phyloP scores from a whole-genome alignment of 2,888 invertebrate genomes.

The Anarsia innoxiella region DNA sequence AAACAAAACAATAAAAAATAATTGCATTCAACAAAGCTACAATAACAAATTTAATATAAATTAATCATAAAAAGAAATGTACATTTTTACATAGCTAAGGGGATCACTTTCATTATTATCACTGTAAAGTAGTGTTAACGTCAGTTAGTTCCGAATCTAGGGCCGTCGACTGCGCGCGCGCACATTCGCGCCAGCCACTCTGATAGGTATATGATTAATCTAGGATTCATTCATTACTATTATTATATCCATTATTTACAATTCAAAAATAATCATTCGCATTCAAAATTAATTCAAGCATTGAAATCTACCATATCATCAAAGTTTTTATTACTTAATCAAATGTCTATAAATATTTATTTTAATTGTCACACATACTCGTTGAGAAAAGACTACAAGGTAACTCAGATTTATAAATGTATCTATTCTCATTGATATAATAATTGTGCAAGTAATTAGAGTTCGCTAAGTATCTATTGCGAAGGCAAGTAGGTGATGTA shows the following conservation, averaged over 20 bases:
- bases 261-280: conserved; percentile 22
- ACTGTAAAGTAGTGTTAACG: conserved; percentile 48
- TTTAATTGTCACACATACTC: too few species aligned
- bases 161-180: conserved; percentile 24
- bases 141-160: conserved; percentile 32
- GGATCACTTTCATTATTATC: conserved; percentile 65
- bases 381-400: conserved; percentile 45
- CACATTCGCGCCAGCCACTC: too few species aligned
- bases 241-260: conserved; percentile 38
- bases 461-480: conserved; percentile 58
- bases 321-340: conserved; percentile 5
- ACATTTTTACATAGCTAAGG: conserved; percentile 70
- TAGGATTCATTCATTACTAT: conserved; percentile 15
- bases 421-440: conserved; percentile 29
- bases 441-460: conserved; percentile 59
- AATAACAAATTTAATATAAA: conserved; percentile 75
- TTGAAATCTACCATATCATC: conserved; percentile 23
- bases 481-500: conserved; percentile 70
- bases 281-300: conserved; percentile 17
- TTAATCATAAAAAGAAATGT: conserved; percentile 70
- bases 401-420: conserved; percentile 53
- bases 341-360: conserved; percentile 17
- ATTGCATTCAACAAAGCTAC: conserved; percentile 75
- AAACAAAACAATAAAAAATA: conserved; percentile 75
- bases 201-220: too few species aligned